phyloP scores from a whole-genome alignment of 1,140 invertebrate species.

The Nasonia longicornis region DNA sequence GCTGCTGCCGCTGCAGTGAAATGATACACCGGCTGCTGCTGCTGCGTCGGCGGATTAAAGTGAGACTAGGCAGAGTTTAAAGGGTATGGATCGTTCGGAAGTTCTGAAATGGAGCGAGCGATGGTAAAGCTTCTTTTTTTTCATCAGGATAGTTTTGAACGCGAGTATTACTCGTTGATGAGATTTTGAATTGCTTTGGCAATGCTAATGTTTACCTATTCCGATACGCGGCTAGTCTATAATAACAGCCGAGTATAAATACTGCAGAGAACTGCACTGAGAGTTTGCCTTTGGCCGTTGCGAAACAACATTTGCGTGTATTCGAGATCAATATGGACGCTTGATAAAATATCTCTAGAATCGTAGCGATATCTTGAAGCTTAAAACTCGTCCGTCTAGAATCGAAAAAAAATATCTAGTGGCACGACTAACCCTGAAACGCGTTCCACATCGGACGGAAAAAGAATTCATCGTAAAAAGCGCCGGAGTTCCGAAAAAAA shows the following conservation, averaged over 20 bases:
- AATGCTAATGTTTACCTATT: too few relatives aligned
- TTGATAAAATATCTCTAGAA: not conserved
- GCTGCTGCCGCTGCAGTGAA: slow-evolving; percentile 4
- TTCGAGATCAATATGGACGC: not conserved
- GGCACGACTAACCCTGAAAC: not conserved
- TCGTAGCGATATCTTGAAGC: not conserved
- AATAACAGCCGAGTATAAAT: not conserved
- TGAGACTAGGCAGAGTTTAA: not conserved
- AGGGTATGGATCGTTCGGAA: not conserved
- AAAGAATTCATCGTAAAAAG: not conserved
- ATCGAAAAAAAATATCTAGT: not conserved
- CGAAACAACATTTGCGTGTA: not conserved
- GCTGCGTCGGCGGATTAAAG: slow-evolving; percentile 12
- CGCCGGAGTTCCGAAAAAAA: not conserved
- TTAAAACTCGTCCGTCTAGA: too few relatives aligned
- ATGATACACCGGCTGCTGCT: not conserved
- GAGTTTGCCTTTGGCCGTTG: not conserved
- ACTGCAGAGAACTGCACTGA: not conserved
- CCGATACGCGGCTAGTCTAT: not conserved
- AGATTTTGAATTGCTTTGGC: too few relatives aligned
- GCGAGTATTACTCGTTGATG: not conserved
- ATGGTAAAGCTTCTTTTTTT: not conserved
- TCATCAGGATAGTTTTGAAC: too few relatives aligned
- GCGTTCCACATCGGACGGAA: not conserved
- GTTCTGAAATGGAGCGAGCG: not conserved